Percentiles rank a stretch among this genome's conserved stretches.
Conservation (phyloP, 1,140 invertebrate species). For the Samia ricini region DNA sequence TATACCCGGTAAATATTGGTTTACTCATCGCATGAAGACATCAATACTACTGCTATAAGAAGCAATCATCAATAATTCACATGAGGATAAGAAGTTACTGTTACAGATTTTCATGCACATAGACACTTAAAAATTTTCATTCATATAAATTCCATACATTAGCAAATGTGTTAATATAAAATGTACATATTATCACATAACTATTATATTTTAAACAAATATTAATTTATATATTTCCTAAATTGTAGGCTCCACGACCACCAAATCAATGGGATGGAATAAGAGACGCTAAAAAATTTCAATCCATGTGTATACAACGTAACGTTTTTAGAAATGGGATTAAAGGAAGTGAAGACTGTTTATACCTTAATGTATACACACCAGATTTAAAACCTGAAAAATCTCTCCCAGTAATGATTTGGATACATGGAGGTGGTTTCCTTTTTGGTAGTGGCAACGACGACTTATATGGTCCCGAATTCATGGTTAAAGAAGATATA, state of each 20-base stretch:
- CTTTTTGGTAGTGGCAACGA: slow-evolving; percentile 5
- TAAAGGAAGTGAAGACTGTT: slow-evolving; percentile 10
- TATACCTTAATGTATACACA: slow-evolving; percentile 15
- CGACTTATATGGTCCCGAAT: slow-evolving; percentile 9
- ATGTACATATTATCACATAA: too few species aligned
- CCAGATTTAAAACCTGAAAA: slow-evolving; percentile 7
- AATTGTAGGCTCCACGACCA: slow-evolving; percentile 9
- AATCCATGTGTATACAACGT: slow-evolving; percentile 8
- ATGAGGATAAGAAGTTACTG: too few species aligned
- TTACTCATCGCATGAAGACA: too few species aligned
- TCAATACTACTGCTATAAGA: too few species aligned
- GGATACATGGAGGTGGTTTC: slow-evolving; percentile 12
- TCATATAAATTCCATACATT: too few species aligned
- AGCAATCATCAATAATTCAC: too few species aligned
- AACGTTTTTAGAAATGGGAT: background rate
- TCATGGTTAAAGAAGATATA: slow-evolving; percentile 12
- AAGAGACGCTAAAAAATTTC: slow-evolving; percentile 1
- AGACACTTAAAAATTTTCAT: too few species aligned
- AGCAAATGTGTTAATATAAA: too few species aligned
- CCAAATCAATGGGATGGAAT: slow-evolving; percentile 7
- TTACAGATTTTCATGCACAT: too few species aligned
- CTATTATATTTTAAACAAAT: background rate
- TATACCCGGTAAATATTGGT: too few species aligned
- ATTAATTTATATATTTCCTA: background rate
- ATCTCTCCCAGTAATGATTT: slow-evolving; percentile 12